These are phyloP conservation scores for Rhineura floridana DNA, from an alignment of 2,113 vertebrate species.

Conservation along the genomic window DNA sequence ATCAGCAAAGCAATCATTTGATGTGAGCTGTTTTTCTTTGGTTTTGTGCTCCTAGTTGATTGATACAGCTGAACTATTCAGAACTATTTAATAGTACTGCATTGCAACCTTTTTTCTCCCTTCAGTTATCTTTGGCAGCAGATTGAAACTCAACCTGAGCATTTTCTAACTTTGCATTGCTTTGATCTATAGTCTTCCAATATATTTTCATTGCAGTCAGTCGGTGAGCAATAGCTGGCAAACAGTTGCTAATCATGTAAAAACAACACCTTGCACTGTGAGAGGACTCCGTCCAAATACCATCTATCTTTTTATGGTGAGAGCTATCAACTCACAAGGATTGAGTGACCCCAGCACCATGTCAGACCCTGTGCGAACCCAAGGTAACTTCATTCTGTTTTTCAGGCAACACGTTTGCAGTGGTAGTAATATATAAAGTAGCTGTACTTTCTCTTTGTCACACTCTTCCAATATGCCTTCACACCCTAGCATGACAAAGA, in stretches of 20 bases:
- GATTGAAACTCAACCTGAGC: constrained; percentile 22
- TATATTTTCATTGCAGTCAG: constrained; percentile 81
- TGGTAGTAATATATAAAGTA: not conserved
- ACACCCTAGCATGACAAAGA: not conserved
- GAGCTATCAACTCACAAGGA: constrained; percentile 92
- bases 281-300: constrained; percentile 94
- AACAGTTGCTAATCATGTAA: constrained; percentile 94
- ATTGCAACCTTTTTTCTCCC: constrained; percentile 46
- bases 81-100: constrained; percentile 31
- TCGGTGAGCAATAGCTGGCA: constrained; percentile 99
- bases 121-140: constrained; percentile 34
- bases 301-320: constrained; percentile 98
- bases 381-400: constrained; percentile 81
- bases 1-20: constrained; percentile 53
- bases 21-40: constrained; percentile 55
- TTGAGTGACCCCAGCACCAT: constrained; percentile 97
- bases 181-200: constrained; percentile 31
- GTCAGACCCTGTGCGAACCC: constrained; percentile 95
- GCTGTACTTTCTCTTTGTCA: not conserved
- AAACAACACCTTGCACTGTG: constrained; percentile 89
- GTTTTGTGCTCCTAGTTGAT: constrained; percentile 48
- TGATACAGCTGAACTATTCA: constrained; percentile 52
- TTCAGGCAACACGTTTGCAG: not conserved
- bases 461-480: not conserved
- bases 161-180: not conserved